Conservation (phyloP, 2,113 vertebrate genomes). For the Gavia stellata region DNA sequence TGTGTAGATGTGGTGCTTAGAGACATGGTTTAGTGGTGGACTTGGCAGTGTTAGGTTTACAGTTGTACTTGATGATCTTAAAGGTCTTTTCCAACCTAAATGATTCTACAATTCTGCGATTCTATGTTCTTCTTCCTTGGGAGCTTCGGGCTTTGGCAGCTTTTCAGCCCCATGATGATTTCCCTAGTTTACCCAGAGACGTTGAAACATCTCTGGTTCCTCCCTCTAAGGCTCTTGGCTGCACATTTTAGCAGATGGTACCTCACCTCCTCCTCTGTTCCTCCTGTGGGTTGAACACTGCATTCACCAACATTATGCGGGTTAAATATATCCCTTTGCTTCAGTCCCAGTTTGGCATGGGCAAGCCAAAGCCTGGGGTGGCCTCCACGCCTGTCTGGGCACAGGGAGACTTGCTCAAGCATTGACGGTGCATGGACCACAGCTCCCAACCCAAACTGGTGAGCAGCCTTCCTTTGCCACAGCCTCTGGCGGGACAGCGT, state of each 20-base stretch:
- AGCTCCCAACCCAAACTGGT: not conserved
- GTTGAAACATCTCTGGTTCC: not conserved
- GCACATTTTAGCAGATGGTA: not conserved
- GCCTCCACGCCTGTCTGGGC: not conserved
- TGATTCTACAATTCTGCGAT: not conserved
- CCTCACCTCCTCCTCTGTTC: not conserved
- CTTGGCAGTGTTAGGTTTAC: not conserved
- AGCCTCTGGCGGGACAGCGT: fast-evolving
- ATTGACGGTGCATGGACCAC: not conserved
- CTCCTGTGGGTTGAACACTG: not conserved
- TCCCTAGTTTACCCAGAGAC: not conserved
- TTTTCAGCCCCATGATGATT: not conserved
- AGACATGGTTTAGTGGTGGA: not conserved
- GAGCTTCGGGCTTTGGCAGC: not conserved
- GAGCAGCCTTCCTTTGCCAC: not conserved
- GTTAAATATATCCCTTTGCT: not conserved
- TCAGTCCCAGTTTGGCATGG: not conserved
- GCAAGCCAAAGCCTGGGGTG: not conserved
- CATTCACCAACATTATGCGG: not conserved
- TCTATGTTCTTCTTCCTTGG: not conserved
- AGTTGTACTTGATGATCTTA: not conserved
- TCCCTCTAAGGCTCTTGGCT: not conserved
- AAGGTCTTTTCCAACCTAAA: not conserved
- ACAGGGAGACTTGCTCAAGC: not conserved
- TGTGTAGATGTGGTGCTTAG: not conserved